phyloP scores from a whole-genome alignment of 2,888 invertebrate genomes.

The Chelonus formosanus region DNA sequence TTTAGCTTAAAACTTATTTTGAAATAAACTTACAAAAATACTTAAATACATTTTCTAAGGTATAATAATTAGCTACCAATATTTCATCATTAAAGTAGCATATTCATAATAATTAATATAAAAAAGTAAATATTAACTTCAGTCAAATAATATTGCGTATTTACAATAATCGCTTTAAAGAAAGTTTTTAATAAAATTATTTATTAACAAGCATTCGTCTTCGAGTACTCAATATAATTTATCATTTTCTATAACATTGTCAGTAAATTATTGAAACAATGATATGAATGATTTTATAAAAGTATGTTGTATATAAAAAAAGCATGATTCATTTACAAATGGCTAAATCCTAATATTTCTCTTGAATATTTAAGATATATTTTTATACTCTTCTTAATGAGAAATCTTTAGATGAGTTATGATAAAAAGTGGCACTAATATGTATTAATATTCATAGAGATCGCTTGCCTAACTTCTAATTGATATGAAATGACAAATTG shows the following conservation, averaged over 20 bases:
- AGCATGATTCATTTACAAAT: constrained; percentile 14
- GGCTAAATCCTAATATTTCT: neutral
- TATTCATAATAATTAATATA: neutral
- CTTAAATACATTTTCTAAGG: neutral
- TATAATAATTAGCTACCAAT: constrained; percentile 5
- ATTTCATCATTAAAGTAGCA: constrained; percentile 6
- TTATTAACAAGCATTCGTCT: neutral
- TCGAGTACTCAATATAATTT: neutral
- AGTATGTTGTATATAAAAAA: constrained; percentile 13
- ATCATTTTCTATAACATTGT: neutral
- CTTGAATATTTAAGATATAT: neutral
- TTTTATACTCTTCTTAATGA: neutral
- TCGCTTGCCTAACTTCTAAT: constrained; percentile 5
- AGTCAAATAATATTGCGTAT: constrained; percentile 16
- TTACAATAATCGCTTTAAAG: neutral
- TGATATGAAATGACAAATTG: constrained; percentile 10
- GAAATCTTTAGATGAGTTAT: neutral
- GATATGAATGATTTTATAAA: constrained; percentile 13
- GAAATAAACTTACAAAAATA: neutral
- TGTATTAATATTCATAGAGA: constrained; percentile 5
- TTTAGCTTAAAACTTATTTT: neutral
- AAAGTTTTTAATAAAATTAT: neutral
- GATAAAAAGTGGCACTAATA: constrained; percentile 8
- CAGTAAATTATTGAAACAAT: constrained; percentile 1
- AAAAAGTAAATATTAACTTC: constrained; percentile 16